Base-by-base conservation (phyloP, 2,113 vertebrate genomes). In the Oncorhynchus masou region DNA sequence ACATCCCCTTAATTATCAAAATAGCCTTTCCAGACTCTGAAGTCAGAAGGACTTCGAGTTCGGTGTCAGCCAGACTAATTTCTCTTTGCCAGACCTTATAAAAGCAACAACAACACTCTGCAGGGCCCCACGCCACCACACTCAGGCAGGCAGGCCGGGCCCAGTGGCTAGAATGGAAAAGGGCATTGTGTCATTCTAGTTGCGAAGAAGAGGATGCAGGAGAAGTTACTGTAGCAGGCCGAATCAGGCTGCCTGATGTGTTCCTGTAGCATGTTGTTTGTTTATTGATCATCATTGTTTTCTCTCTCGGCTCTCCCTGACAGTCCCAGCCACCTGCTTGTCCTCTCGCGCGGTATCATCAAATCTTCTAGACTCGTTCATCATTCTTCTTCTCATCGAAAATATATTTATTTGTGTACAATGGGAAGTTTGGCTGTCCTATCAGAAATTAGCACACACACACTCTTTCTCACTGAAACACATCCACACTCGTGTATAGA, bases 351-450 rank as follows among this genome's bases (percentile, higher is more conserved):
- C 2, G 11, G 11, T 45, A 45, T 83, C 79, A 2, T 16, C 13
- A 19, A 16, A 68, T 16, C 24, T 27, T 27, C 22, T 3, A 80
- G 86, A 87, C 86, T 87, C 85, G 86, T 88, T 91, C 88, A 91
- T 91, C 88, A 92, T 91, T 83, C 79, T 83, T 72, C 74, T 88
- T 79, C 80, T 78, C 72, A 86, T 90, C 87, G 87, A 88, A 88
- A 84, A 87, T 86, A 79, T 86, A 88, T 84, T 11, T 24, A 66
- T 13, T 24, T n/a, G 20, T 7, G 16, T 13, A 15, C 65, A 27
- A 67, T 11, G 25, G 5, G 4, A 15, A 22, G 25, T 27, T 67
- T 67, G 39, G 9, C 39, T 45, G 2, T 45, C 39, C 9, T 12
- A 27, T 19, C 66, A 68, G 15, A 68, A 27, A 68, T 16, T 8